Evolutionary conservation across 2,888 invertebrate genomes (phyloP), one percentile per base, ranked within the genome.

Genomic region (Leucozona laternaria): DNA sequence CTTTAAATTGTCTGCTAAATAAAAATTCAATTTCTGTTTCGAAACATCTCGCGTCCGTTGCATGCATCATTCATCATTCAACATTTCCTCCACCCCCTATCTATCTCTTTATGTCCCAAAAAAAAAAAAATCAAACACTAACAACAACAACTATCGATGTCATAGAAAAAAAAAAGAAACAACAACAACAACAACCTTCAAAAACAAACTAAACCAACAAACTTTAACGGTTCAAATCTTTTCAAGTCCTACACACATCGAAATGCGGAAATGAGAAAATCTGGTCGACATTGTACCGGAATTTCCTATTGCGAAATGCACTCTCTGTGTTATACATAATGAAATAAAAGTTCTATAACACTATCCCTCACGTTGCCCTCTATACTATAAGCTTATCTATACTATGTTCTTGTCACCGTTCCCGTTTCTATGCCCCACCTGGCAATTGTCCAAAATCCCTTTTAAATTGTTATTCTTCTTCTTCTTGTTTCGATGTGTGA

Each of bases 251-350:
- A 53, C 34, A 66, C 37, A 48, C 15, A 78, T 70, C 78, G 50
- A 75, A 75, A 55, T 75, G 64, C 77, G 86, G 82, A 86, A 79
- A 86, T 86, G 82, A 82, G 86, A 86, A 82, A 79, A 86, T 82
- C 82, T 86, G 64, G 79, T 82, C 75, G 75, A 86, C 82, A 82
- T 86, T 86, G 86, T 86, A 82, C 86, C 82, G 82, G 86, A 86
- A 86, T 79, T 86, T 86, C 86, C 86, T 86, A 82, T 86, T 82
- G 82, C 64, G 75, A 82, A 86, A 82, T 86, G 86, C 82, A 82
- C 75, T 86, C 75, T 73, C 64, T 60, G 20, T 17, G n/a, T n/a
- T n/a, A 40, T 37, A 58, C 2, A 20, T 60, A 20, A 40, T 6
- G 40, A 22, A 15, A 58, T 22, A 20, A 28, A 64, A 81, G 43